Evolutionary conservation across 1,140 invertebrate species (phyloP), one percentile per base, ranked within the genome.

Genomic region (Whitmania pigra): DNA sequence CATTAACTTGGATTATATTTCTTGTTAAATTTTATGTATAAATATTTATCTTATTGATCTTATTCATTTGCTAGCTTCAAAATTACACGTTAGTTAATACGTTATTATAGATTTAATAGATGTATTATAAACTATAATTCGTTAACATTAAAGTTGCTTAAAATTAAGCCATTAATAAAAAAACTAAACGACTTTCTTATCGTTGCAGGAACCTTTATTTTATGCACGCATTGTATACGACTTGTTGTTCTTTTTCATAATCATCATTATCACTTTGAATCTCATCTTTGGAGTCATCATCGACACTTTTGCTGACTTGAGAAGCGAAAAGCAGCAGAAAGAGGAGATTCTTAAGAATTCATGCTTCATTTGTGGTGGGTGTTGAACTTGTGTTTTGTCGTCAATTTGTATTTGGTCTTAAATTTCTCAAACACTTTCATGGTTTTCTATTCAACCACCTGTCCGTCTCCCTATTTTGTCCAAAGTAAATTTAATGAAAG

Each of bases 271-370:
- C 78, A 92, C 98, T 67, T 85, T 99, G 74, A 99, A 99, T 84
- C 87, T 99, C 31, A 99, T 99, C 82, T 99, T 99, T 87, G 96
- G 97, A 92, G 96, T 99, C 68, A 99, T 99, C 81, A 99, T 99
- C 79, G 97, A 99, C 82, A 99, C 96, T 0, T 99, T 99, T 84
- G 97, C 96, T 69, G 96, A 99, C 85, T 86, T 99, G 69, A 90
- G 97, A 85, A 94, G 91, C 77, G 97, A 99, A 83, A 99, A 99
- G 79, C 96, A 99, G 82, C 90, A 97, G 78, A 97, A 97, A 80
- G 96, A 99, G 82, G 87, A 97, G 67, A 95, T 96, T 77, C 83
- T 99, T 0, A 94, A 94, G 81, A 99, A 97, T 79, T 95, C 93
- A 2, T 99, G 96, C 82, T 99, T 99, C 80, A 93, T 99, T 81